Percentiles rank a stretch among this genome's conserved stretches.
Conservation (phyloP, 2,888 invertebrate species). For the Chymomyza procnemis region DNA sequence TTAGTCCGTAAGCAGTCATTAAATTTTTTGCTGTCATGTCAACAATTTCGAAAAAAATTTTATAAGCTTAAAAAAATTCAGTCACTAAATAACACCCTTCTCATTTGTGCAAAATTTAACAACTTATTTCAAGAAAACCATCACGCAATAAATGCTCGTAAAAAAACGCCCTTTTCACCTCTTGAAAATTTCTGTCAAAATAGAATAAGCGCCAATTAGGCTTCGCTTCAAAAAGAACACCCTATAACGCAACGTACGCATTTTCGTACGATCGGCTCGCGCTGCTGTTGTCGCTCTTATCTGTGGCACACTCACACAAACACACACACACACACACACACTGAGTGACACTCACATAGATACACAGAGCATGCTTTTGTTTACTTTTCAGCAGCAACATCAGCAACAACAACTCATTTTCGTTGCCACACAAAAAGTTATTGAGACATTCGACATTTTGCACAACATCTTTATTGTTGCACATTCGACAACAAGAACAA, state of each 20-base stretch:
- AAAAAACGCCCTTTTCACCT: too few relatives aligned
- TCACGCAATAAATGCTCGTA: too few relatives aligned
- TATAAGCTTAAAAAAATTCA: too few relatives aligned
- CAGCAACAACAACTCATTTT: constrained; percentile 26
- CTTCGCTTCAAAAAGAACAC: not conserved
- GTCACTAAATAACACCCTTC: too few relatives aligned
- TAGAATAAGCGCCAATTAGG: too few relatives aligned
- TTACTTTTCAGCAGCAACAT: constrained; percentile 31
- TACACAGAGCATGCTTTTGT: constrained; percentile 25
- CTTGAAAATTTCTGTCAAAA: too few relatives aligned
- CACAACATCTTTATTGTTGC: constrained; percentile 38
- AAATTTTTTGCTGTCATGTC: too few relatives aligned
- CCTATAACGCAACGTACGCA: constrained; percentile 20
- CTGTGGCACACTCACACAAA: not conserved
- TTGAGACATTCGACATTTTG: constrained; percentile 55
- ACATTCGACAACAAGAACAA: constrained; percentile 26
- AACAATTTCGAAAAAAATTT: too few relatives aligned
- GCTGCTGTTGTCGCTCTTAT: not conserved
- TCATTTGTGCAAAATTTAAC: too few relatives aligned
- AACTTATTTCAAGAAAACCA: too few relatives aligned
- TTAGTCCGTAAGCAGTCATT: too few relatives aligned
- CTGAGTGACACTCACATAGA: not conserved
- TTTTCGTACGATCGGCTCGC: constrained; percentile 34
- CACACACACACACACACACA: not conserved
- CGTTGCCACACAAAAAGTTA: constrained; percentile 47